Conservation (phyloP, 2,888 invertebrate species). For the Clepsis dumicolana region DNA sequence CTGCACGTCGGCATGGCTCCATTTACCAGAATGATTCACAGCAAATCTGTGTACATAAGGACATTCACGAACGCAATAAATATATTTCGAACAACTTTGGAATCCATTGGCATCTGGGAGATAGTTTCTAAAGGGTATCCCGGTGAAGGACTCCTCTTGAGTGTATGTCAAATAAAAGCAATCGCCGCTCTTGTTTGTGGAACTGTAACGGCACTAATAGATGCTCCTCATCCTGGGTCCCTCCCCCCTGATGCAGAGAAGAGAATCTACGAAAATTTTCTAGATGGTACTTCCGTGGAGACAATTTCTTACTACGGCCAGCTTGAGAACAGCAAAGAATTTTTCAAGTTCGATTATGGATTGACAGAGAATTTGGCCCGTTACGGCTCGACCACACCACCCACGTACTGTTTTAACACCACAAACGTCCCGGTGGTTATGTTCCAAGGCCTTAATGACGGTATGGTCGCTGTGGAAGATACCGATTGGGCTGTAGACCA, state of each 20-base stretch:
- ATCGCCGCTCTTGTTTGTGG: constrained; percentile 13
- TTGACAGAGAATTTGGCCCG: constrained; percentile 56
- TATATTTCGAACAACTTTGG: background rate
- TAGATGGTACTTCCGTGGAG: constrained; percentile 65
- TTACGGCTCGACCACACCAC: constrained; percentile 63
- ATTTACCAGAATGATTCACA: constrained; percentile 78
- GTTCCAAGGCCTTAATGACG: constrained; percentile 74
- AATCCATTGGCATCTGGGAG: constrained; percentile 26
- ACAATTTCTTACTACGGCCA: constrained; percentile 72
- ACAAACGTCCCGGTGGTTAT: constrained; percentile 62
- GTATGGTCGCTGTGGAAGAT: constrained; percentile 87
- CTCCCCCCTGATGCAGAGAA: constrained; percentile 59
- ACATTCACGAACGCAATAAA: constrained; percentile 47
- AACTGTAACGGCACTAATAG: constrained; percentile 50
- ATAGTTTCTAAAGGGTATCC: constrained; percentile 7
- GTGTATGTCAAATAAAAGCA: constrained; percentile 1
- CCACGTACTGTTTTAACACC: constrained; percentile 64
- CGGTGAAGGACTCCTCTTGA: background rate
- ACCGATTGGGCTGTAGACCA: constrained; percentile 80
- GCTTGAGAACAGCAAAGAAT: constrained; percentile 54
- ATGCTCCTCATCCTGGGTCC: constrained; percentile 64
- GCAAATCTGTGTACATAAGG: constrained; percentile 63
- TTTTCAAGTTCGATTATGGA: constrained; percentile 72
- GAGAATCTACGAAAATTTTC: constrained; percentile 64
- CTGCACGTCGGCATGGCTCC: constrained; percentile 88